These are phyloP conservation scores for Natator depressus DNA, from an alignment of 2,113 vertebrate genomes.

Conservation along the genomic window DNA sequence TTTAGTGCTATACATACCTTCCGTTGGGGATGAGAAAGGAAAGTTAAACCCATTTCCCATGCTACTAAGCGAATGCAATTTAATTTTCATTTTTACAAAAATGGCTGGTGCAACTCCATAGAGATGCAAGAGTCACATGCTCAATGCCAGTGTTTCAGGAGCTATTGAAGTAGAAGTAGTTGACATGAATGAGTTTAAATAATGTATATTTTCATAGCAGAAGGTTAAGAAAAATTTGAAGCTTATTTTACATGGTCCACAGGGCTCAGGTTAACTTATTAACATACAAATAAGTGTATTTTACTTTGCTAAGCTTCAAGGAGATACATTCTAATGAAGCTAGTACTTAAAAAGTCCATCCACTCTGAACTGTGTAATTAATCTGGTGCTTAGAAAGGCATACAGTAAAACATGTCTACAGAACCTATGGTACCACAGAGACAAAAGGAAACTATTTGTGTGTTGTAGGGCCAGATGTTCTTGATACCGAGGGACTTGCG, in stretches of 20 bases:
- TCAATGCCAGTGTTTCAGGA: not conserved
- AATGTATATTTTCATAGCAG: not conserved
- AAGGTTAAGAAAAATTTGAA: rapidly evolving
- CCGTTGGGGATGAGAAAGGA: not conserved
- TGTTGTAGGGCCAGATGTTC: not conserved
- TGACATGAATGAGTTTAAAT: not conserved
- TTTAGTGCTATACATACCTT: rapidly evolving
- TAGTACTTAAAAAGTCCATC: slow-evolving; percentile 38
- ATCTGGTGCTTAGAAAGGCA: slow-evolving; percentile 33
- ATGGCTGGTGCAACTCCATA: not conserved
- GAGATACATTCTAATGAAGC: slow-evolving; percentile 41
- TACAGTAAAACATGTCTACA: not conserved
- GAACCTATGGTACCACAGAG: not conserved
- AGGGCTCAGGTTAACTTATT: slow-evolving; percentile 14
- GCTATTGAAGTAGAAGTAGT: not conserved
- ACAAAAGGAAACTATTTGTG: not conserved
- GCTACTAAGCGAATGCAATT: not conserved
- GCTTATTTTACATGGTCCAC: not conserved
- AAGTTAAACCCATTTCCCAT: not conserved
- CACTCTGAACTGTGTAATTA: slow-evolving; percentile 60
- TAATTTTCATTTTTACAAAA: not conserved
- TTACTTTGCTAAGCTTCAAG: not conserved
- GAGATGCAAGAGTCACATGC: not conserved
- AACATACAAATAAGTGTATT: slow-evolving; percentile 43
- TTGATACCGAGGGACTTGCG: not conserved